Evolutionary conservation across 2,888 invertebrate species (phyloP).

Genomic region (Nomada ruficornis): DNA sequence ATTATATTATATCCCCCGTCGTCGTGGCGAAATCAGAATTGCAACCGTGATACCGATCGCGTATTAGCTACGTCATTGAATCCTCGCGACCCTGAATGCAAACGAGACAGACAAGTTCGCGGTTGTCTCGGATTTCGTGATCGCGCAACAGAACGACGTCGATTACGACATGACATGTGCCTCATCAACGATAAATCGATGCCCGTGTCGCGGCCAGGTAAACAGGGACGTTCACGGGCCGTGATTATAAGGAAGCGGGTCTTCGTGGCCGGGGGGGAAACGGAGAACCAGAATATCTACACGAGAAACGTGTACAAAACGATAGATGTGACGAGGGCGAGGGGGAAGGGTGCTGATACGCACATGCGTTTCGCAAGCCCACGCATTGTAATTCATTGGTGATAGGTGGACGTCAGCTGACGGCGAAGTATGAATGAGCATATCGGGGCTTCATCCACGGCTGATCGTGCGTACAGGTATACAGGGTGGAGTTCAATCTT

Average conservation of each 20-base stretch:
- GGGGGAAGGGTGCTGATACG: slow-evolving; percentile 25
- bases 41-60: slow-evolving; percentile 47
- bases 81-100: slow-evolving; percentile 70
- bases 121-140: slow-evolving; percentile 73
- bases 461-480: background rate
- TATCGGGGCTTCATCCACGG: slow-evolving; percentile 59
- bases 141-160: slow-evolving; percentile 69
- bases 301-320: background rate
- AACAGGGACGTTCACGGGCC: slow-evolving; percentile 41
- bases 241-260: background rate
- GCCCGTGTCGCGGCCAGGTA: slow-evolving; percentile 45
- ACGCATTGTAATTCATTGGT: slow-evolving; percentile 64
- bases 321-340: background rate
- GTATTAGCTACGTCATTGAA: slow-evolving; percentile 67
- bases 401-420: slow-evolving; percentile 71
- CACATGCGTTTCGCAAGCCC: slow-evolving; percentile 21
- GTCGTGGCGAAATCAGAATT: slow-evolving; percentile 37
- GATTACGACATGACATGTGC: slow-evolving; percentile 61
- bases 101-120: slow-evolving; percentile 70
- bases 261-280: background rate
- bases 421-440: slow-evolving; percentile 77
- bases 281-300: background rate
- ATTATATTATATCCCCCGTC: too few species aligned
- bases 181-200: slow-evolving; percentile 68
- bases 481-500: slow-evolving; percentile 31